These are phyloP conservation scores for Eucriotettix oculatus DNA, from an alignment of 2,888 invertebrate genomes.

Conservation along the genomic window DNA sequence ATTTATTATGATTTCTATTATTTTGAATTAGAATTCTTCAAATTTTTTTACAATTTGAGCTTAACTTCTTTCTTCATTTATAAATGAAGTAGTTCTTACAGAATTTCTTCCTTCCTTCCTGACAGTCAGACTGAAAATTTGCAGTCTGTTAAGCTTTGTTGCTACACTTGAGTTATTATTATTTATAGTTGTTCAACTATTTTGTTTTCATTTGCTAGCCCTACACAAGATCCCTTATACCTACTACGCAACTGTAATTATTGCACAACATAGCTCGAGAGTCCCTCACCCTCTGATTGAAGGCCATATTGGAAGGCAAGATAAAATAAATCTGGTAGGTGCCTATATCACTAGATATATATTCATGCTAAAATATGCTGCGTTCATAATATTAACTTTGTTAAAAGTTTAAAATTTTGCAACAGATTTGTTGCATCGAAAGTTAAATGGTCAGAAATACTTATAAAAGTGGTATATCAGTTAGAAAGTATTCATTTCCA, in stretches of 20 bases:
- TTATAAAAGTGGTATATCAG: background rate
- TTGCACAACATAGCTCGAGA: background rate
- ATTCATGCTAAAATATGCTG: background rate
- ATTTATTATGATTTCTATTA: too few species aligned
- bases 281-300: conserved; percentile 1
- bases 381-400: background rate
- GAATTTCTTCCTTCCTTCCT: background rate
- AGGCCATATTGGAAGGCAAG: conserved; percentile 1
- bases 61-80: background rate
- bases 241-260: conserved; percentile 1
- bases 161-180: too few species aligned
- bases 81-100: background rate
- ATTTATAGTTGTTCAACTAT: background rate
- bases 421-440: background rate
- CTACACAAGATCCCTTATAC: conserved; percentile 2
- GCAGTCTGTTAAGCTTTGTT: too few species aligned
- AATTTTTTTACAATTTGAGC: background rate
- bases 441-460: background rate
- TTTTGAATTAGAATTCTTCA: too few species aligned
- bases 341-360: background rate
- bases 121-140: too few species aligned
- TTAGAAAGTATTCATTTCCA: background rate
- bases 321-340: conserved; percentile 3
- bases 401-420: background rate
- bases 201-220: conserved; percentile 5